phyloP scores from a whole-genome alignment of 2,888 invertebrate genomes.

The Cryptus viduatorius region DNA sequence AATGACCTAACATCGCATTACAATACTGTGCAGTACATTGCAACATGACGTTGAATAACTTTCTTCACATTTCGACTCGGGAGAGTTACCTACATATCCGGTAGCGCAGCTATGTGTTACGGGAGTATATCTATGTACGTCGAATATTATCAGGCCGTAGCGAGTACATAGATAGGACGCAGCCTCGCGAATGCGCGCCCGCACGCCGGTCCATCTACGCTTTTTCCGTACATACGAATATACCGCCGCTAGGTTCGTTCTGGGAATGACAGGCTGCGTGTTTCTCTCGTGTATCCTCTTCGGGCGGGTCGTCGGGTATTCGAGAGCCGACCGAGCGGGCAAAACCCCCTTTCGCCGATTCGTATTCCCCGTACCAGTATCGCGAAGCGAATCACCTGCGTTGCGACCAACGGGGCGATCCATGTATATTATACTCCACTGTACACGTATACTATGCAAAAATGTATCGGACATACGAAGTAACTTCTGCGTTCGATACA shows the following conservation, averaged over 20 bases:
- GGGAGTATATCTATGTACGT: not conserved
- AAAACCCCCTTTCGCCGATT: not conserved
- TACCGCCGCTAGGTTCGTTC: constrained; percentile 72
- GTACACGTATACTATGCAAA: not conserved
- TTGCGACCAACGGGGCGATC: not conserved
- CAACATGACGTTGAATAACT: not conserved
- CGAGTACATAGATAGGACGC: not conserved
- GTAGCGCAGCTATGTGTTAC: not conserved
- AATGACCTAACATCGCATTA: too few species aligned
- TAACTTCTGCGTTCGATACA: too few species aligned
- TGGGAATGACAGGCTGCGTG: constrained; percentile 71
- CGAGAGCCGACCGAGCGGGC: constrained; percentile 3
- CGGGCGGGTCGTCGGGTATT: constrained; percentile 31
- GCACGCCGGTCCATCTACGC: not conserved
- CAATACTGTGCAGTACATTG: too few species aligned
- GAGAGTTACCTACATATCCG: not conserved
- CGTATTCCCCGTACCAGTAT: not conserved
- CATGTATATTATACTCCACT: not conserved
- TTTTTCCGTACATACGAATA: constrained; percentile 30
- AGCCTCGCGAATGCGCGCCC: not conserved
- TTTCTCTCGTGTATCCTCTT: constrained; percentile 57
- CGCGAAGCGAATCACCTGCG: constrained; percentile 7
- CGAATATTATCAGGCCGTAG: not conserved
- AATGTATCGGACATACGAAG: not conserved
- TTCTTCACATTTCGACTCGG: not conserved